Evolutionary conservation across 2,797 vertebrate species (phyloP), one percentile per base, ranked within the genome.

Genomic region (Lutjanus argentimaculatus): DNA sequence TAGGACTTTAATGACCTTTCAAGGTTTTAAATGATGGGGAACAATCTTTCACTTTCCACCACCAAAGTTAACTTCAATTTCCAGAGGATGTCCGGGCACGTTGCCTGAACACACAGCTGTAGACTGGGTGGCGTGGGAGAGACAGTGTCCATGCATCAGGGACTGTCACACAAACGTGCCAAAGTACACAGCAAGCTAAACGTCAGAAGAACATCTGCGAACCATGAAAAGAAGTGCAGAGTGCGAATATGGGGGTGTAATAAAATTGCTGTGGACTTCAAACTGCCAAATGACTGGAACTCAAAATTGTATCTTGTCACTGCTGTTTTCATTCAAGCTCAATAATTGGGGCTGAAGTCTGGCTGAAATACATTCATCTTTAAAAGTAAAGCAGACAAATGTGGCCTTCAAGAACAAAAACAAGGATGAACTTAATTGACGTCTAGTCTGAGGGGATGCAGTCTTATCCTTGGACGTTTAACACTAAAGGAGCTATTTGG

Each of bases 91-190:
- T 52, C 66, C 62, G 64, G 75, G 76, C 66, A 59, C 21, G 22
- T n/a, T 51, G 86, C 74, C 80, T 72, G 55, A 58, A 63, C 49
- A 68, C 82, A 61, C 83, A 88, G 87, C 85, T 89, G 83, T 45
- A 72, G 53, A 68, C 43, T 30, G 36, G 53, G 51, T 25, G 56
- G 46, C n/a, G 45, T 53, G 43, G 63, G 53, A 78, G 63, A 71
- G 52, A 65, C 57, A n/a, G 61, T 43, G 53, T 64, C 13, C 19
- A 21, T 55, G 21, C 66, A 76, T 80, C n/a, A 25, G 48, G 66
- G 52, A 68, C 75, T 57, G 70, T 68, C 55, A 64, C 43, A 64
- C 67, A 75, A 19, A 73, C 1, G 9, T 36, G 73, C 36, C 56
- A 73, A 46, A 57, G 25, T 65, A 22, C 53, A 30, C 40, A 53